phyloP scores from a whole-genome alignment of 2,113 vertebrate species.

The Typhlomys cinereus region DNA sequence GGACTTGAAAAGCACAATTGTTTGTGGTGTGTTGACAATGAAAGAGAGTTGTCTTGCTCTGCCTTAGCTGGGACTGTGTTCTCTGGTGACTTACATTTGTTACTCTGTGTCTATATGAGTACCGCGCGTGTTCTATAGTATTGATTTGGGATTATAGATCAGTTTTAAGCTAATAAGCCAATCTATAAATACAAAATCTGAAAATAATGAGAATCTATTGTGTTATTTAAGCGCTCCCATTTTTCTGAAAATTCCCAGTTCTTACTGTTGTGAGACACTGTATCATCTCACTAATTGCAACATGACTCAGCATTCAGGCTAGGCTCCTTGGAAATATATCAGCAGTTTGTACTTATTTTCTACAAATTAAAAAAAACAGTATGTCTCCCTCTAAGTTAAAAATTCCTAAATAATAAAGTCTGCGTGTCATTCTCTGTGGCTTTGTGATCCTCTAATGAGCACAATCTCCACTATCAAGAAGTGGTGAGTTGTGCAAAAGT shows the following conservation, averaged over 20 bases:
- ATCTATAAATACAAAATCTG: not conserved
- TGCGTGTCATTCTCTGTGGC: not conserved
- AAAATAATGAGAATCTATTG: constrained; percentile 11
- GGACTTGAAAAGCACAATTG: not conserved
- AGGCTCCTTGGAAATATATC: not conserved
- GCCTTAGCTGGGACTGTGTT: not conserved
- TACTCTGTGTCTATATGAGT: not conserved
- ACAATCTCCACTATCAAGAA: constrained; percentile 18
- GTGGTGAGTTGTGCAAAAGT: constrained; percentile 36
- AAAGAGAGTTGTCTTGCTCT: not conserved
- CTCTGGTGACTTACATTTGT: not conserved
- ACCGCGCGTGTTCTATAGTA: not conserved
- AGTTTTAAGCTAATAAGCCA: not conserved
- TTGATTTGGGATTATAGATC: not conserved
- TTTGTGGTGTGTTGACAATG: not conserved
- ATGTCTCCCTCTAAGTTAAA: constrained; percentile 41
- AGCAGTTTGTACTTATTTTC: not conserved
- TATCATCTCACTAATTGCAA: constrained; percentile 6
- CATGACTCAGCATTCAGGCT: constrained; percentile 16
- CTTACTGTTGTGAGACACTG: not conserved
- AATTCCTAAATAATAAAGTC: not conserved
- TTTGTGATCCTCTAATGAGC: not conserved
- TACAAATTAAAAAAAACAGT: constrained; percentile 16
- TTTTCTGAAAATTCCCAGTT: constrained; percentile 16
- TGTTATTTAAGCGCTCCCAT: not conserved